A percentile compares a stretch with the other conserved stretches of the same genome.
Evolutionary conservation across 1,140 invertebrate genomes (phyloP).

Genomic region (Cydia fagiglandana): DNA sequence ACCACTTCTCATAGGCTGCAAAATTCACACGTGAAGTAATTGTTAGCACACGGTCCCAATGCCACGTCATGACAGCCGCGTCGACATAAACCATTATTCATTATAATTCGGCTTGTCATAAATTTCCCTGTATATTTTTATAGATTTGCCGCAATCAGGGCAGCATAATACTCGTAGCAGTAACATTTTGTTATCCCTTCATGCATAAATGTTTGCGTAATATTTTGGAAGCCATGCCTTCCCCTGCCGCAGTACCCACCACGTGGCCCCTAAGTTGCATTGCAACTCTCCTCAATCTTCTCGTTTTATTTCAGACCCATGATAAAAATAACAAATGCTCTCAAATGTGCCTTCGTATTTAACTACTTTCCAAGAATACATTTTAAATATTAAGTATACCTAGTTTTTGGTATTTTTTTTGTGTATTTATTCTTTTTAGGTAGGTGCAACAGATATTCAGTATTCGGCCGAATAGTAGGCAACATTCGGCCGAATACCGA

Average conservation of each 20-base stretch:
- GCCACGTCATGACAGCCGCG: neutral
- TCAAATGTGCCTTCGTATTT: too few species aligned
- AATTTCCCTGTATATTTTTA: conserved; percentile 45
- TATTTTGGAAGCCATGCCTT: conserved; percentile 68
- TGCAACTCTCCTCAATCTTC: conserved; percentile 52
- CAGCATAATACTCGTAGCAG: conserved; percentile 50
- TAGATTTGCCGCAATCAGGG: conserved; percentile 63
- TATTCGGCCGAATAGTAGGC: too few species aligned
- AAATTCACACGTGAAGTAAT: neutral
- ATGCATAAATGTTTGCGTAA: conserved; percentile 77
- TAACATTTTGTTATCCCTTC: conserved; percentile 73
- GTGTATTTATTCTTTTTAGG: too few species aligned
- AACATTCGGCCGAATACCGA: too few species aligned
- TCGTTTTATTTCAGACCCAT: conserved; percentile 51
- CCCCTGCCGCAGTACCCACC: conserved; percentile 37
- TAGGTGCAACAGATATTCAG: too few species aligned
- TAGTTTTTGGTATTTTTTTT: too few species aligned
- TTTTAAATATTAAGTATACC: too few species aligned
- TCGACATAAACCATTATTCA: conserved; percentile 21
- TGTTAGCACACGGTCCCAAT: neutral
- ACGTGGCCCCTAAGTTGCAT: conserved; percentile 31
- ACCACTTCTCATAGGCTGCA: neutral
- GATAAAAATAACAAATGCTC: too few species aligned
- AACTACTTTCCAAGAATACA: too few species aligned
- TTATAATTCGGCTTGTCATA: conserved; percentile 32